Conservation (phyloP, 1,140 invertebrate species). For the Drosophila kepulauana region DNA sequence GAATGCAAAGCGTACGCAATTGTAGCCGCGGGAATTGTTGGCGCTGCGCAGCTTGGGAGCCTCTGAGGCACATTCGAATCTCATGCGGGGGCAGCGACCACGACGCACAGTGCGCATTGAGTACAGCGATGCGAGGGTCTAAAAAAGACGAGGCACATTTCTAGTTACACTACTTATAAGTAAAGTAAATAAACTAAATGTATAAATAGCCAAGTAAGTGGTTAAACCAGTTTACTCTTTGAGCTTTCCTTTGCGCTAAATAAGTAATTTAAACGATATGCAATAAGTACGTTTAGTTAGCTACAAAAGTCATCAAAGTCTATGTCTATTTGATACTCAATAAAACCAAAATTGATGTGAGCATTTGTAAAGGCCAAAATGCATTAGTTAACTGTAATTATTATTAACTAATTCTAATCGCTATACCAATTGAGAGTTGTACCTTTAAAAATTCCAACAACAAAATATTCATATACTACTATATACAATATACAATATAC, state of each 20-base stretch:
- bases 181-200: not conserved
- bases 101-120: slow-evolving; percentile 72
- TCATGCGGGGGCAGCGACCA: slow-evolving; percentile 58
- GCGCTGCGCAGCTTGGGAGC: slow-evolving; percentile 63
- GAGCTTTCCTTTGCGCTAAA: slow-evolving; percentile 12
- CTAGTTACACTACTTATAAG: not conserved
- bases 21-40: slow-evolving; percentile 79
- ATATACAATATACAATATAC: slow-evolving; percentile 29
- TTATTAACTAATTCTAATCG: slow-evolving; percentile 38
- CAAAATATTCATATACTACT: slow-evolving; percentile 25
- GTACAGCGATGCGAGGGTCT: slow-evolving; percentile 72
- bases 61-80: slow-evolving; percentile 23
- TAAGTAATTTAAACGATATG: not conserved
- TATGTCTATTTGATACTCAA: slow-evolving; percentile 31
- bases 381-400: slow-evolving; percentile 40
- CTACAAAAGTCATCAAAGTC: slow-evolving; percentile 1
- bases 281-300: slow-evolving; percentile 28
- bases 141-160: not conserved
- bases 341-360: slow-evolving; percentile 12
- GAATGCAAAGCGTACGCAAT: slow-evolving; percentile 66
- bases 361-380: slow-evolving; percentile 44
- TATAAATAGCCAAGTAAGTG: slow-evolving; percentile 14
- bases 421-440: slow-evolving; percentile 69
- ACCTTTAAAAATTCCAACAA: slow-evolving; percentile 52
- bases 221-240: slow-evolving; percentile 22